Evolutionary conservation across 2,113 vertebrate genomes (phyloP).

Genomic region (Centrocercus urophasianus): DNA sequence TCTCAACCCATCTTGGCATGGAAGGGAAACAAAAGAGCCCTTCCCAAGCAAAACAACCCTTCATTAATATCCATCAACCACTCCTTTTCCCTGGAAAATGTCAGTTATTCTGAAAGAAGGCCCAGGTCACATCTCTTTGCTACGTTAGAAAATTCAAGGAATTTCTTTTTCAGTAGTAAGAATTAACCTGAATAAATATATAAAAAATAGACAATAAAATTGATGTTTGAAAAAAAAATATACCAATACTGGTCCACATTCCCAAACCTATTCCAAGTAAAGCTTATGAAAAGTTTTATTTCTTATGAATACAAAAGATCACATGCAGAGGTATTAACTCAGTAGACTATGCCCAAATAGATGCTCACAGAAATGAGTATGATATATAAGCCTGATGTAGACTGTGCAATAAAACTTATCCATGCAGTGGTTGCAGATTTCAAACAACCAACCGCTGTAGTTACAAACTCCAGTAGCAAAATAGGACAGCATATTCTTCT

Average conservation of each 20-base stretch:
- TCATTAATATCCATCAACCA: not conserved
- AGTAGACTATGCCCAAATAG: not conserved
- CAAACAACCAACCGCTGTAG: not conserved
- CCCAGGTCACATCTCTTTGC: not conserved
- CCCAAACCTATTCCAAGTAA: not conserved
- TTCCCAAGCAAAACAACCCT: not conserved
- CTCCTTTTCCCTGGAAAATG: accelerated
- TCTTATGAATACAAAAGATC: not conserved
- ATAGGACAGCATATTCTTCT: not conserved
- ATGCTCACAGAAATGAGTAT: not conserved
- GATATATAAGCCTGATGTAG: not conserved
- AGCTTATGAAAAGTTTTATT: not conserved
- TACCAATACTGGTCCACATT: not conserved
- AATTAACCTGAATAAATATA: not conserved
- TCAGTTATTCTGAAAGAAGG: not conserved
- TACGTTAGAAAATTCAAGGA: not conserved
- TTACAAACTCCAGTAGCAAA: not conserved
- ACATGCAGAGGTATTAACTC: not conserved
- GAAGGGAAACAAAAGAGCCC: not conserved
- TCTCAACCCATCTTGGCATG: not conserved
- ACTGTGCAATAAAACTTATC: not conserved
- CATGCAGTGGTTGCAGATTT: not conserved
- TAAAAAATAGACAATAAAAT: not conserved
- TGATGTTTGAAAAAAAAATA: not conserved
- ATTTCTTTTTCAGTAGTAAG: not conserved